Evolutionary conservation across 2,797 vertebrate genomes (phyloP).

Genomic region (Gobio occitaniae): DNA sequence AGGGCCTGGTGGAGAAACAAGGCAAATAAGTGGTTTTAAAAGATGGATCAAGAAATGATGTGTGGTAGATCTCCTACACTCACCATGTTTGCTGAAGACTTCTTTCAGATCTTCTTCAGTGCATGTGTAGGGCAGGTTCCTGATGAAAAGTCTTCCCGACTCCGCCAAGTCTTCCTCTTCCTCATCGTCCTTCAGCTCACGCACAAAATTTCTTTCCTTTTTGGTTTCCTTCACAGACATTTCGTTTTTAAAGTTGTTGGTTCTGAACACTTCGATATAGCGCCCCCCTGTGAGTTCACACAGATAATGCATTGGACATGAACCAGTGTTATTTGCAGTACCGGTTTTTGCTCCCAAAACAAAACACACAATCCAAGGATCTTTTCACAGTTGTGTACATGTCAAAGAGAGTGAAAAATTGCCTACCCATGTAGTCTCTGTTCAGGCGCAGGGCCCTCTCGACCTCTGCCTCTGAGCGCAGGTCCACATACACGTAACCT

Average conservation of each 20-base stretch:
- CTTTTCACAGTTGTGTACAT: background rate
- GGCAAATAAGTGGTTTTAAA: background rate
- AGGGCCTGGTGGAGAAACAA: slow-evolving; percentile 78
- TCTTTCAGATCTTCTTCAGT: slow-evolving; percentile 90
- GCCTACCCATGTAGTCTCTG: slow-evolving; percentile 93
- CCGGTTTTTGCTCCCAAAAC: background rate
- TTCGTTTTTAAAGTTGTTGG: slow-evolving; percentile 58
- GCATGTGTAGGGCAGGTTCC: slow-evolving; percentile 94
- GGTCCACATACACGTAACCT: slow-evolving; percentile 95
- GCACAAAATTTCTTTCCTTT: slow-evolving; percentile 77
- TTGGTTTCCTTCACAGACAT: slow-evolving; percentile 59
- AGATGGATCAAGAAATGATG: background rate
- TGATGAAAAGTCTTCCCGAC: slow-evolving; percentile 91
- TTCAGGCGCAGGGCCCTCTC: slow-evolving; percentile 88
- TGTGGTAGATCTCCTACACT: slow-evolving; percentile 18
- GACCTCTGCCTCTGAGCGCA: slow-evolving; percentile 87
- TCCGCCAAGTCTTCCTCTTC: slow-evolving; percentile 94
- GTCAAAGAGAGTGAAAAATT: background rate
- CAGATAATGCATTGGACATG: background rate
- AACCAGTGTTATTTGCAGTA: background rate
- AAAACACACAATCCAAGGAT: background rate
- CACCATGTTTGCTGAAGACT: slow-evolving; percentile 87
- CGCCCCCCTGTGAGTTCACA: slow-evolving; percentile 79
- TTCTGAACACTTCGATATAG: slow-evolving; percentile 87
- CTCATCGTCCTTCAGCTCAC: slow-evolving; percentile 83